Percentiles rank a stretch among this genome's conserved stretches.
Evolutionary conservation across 2,888 invertebrate genomes (phyloP).

Genomic region (Lamellibrachia columna): DNA sequence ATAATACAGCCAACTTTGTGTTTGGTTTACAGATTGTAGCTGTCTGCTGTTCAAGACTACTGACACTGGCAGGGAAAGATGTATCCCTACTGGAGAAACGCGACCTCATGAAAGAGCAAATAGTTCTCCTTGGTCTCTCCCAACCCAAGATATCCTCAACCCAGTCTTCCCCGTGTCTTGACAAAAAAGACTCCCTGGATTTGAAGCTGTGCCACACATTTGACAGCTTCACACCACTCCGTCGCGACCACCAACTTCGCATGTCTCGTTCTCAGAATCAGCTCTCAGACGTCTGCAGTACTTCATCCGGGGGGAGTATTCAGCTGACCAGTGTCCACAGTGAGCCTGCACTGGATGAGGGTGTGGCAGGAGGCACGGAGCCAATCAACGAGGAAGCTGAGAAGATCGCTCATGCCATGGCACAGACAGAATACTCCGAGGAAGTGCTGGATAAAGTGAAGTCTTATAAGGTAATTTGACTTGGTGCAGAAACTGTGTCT

Average conservation of each 20-base stretch:
- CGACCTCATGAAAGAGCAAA: neutral
- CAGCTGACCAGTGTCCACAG: neutral
- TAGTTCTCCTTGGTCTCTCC: neutral
- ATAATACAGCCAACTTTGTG: neutral
- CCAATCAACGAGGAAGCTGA: conserved; percentile 31
- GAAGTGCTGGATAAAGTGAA: conserved; percentile 32
- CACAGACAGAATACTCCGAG: conserved; percentile 32
- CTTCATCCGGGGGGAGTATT: neutral
- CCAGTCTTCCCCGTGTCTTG: neutral
- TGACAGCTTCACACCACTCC: neutral
- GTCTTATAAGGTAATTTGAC: conserved; percentile 34
- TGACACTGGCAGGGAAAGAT: neutral
- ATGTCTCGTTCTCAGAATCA: neutral
- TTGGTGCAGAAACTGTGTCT: conserved; percentile 22
- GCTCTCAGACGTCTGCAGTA: neutral
- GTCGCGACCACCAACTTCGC: neutral
- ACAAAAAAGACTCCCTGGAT: conserved; percentile 44
- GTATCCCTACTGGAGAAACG: neutral
- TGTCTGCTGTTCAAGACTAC: neutral
- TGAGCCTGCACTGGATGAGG: neutral
- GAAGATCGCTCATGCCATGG: conserved; percentile 42
- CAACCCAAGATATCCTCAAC: neutral
- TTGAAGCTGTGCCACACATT: neutral
- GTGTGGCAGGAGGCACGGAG: conserved; percentile 35
- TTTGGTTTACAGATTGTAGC: neutral